Evolutionary conservation across 2,113 vertebrate species (phyloP).

Genomic region (Globicephala melas): DNA sequence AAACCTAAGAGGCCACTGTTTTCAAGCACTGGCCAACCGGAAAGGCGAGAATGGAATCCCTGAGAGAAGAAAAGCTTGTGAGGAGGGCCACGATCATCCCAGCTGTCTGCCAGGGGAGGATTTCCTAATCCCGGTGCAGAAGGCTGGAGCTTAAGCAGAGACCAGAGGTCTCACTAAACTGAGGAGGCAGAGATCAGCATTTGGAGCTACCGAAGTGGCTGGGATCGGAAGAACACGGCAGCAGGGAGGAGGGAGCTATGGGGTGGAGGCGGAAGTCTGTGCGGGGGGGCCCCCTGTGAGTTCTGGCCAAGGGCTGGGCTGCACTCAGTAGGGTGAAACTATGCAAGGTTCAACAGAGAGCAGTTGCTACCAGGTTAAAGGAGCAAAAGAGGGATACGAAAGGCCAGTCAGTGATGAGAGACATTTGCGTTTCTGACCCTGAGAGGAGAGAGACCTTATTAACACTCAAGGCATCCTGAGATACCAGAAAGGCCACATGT

Average conservation of each 20-base stretch:
- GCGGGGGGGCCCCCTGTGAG: not conserved
- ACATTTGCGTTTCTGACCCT: not conserved
- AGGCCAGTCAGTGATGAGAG: not conserved
- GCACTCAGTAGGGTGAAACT: not conserved
- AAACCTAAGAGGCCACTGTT: not conserved
- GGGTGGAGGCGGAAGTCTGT: not conserved
- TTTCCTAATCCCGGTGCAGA: not conserved
- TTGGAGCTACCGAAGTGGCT: not conserved
- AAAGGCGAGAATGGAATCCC: not conserved
- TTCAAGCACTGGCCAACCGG: not conserved
- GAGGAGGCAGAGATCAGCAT: not conserved
- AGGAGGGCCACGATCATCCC: not conserved
- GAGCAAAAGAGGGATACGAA: not conserved
- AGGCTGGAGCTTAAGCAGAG: not conserved
- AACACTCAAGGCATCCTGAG: not conserved
- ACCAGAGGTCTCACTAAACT: not conserved
- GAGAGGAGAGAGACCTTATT: not conserved
- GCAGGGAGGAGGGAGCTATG: not conserved
- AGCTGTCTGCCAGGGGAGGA: not conserved
- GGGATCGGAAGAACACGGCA: not conserved
- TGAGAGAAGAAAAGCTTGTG: not conserved
- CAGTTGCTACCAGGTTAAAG: not conserved
- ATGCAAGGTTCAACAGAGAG: not conserved
- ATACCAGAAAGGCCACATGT: not conserved
- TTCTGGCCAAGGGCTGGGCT: not conserved